Conservation (phyloP, 2,113 vertebrate genomes). For the Thalassarche chlororhynchos region DNA sequence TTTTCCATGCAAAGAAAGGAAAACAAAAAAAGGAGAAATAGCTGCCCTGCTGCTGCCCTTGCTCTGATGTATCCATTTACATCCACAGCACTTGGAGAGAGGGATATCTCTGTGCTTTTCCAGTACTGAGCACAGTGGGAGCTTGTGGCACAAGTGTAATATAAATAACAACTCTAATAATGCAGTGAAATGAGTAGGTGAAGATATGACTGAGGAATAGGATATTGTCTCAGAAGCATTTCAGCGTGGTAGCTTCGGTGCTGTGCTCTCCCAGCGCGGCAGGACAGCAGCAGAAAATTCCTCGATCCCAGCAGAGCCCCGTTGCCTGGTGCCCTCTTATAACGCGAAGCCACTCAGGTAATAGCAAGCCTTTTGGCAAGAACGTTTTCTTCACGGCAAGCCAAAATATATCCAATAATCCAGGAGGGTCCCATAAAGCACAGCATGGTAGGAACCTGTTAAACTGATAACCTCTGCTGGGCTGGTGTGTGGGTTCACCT, state of each 20-base stretch:
- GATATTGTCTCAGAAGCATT: background rate
- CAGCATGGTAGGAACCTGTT: background rate
- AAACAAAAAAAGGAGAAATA: background rate
- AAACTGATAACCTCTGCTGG: background rate
- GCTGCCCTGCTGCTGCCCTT: background rate
- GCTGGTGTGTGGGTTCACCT: background rate
- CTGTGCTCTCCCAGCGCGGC: background rate
- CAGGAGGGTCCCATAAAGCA: background rate
- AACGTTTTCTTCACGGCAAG: background rate
- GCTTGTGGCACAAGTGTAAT: background rate
- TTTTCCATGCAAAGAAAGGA: background rate
- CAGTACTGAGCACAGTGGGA: background rate
- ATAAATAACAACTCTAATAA: background rate
- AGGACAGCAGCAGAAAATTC: background rate
- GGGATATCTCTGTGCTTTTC: background rate
- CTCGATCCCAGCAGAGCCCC: background rate
- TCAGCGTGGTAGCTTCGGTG: accelerated
- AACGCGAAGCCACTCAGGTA: background rate
- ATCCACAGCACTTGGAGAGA: background rate
- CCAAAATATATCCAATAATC: background rate
- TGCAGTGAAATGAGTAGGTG: background rate
- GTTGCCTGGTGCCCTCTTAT: background rate
- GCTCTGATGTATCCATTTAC: background rate
- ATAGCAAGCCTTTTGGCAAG: background rate
- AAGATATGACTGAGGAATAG: background rate